A percentile compares a stretch with the other conserved stretches of the same genome.
These are phyloP conservation scores for Epirrhoe tristata DNA, from an alignment of 2,888 invertebrate species.

Conservation along the genomic window DNA sequence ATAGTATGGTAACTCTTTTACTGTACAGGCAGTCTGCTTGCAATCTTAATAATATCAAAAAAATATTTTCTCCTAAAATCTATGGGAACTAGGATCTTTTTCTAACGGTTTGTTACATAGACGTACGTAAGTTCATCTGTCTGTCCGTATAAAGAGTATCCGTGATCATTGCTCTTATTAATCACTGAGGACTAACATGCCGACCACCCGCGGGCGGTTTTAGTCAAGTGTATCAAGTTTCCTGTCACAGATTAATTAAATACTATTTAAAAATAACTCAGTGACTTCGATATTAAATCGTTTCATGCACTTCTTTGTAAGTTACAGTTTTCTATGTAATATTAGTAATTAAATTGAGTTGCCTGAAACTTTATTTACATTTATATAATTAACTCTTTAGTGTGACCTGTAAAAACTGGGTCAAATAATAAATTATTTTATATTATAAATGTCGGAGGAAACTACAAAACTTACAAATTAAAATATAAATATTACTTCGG, in stretches of 20 bases:
- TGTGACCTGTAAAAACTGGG: too few species aligned
- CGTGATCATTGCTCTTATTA: slow-evolving; percentile 61
- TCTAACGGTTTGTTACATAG: slow-evolving; percentile 17
- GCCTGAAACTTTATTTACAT: too few species aligned
- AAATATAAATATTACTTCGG: too few species aligned
- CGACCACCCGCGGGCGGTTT: slow-evolving; percentile 72
- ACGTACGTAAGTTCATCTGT: slow-evolving; percentile 7
- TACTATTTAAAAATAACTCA: not conserved
- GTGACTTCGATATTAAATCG: not conserved
- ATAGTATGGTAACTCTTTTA: too few species aligned
- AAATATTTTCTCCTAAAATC: slow-evolving; percentile 1
- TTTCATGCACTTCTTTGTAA: not conserved
- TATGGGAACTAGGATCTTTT: not conserved
- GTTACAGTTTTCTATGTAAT: too few species aligned
- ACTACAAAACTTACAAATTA: too few species aligned
- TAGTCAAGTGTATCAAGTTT: slow-evolving; percentile 63
- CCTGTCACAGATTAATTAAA: slow-evolving; percentile 3
- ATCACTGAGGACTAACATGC: slow-evolving; percentile 57
- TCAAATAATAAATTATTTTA: too few species aligned
- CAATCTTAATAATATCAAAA: too few species aligned
- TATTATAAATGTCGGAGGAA: too few species aligned
- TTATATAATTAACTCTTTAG: too few species aligned
- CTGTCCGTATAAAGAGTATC: slow-evolving; percentile 39
- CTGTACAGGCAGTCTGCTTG: too few species aligned
- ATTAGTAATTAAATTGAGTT: too few species aligned